Base-by-base conservation (phyloP, 2,888 invertebrate species). In the Coecobrya sp. region DNA sequence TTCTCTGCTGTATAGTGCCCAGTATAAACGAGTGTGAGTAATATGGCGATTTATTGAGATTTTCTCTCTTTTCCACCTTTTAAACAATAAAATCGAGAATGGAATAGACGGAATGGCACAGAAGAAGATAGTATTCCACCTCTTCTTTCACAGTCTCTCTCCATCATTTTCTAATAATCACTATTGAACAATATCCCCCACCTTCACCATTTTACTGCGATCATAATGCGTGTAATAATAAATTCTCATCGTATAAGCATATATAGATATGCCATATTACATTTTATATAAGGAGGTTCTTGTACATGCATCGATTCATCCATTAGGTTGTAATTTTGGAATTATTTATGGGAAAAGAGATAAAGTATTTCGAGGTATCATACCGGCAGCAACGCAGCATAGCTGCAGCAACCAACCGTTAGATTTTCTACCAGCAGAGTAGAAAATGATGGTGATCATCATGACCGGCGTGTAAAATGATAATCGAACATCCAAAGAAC, bases 241-340 rank as follows among this genome's bases (percentile, higher is more conserved):
- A 62, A 49, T 59, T 59, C 59, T 19, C 19, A 59, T 59, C 22
- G 4, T 7, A 59, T 59, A 59, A 22, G 11, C 49, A 49, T 10
- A 49, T n/a, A 68, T 16, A 68, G 11, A 36, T 13, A 36, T 76
- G 25, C 30, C 22, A 13, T 16, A 79, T 27, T 52, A 49, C 13
- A 49, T 49, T 49, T 49, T 49, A 76, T 45, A 22, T 7, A 22
- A 49, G 36, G 45, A 76, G 19, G 52, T 25, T 55, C 65, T 27
- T 68, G 82, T 79, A 16, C 19, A 68, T 68, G 30, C 22, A 42
- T 76, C 25, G 49, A 76, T 76, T 76, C 70, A 70, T 70, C 89
- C 89, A 85, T 90, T 90, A 90, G 45, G 79, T 59, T 76, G 90
- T 90, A 90, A 90, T 90, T 90, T 89, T 65, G 90, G 79, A 86